phyloP scores from a whole-genome alignment of 2,888 invertebrate species.

The Eledona agricola region DNA sequence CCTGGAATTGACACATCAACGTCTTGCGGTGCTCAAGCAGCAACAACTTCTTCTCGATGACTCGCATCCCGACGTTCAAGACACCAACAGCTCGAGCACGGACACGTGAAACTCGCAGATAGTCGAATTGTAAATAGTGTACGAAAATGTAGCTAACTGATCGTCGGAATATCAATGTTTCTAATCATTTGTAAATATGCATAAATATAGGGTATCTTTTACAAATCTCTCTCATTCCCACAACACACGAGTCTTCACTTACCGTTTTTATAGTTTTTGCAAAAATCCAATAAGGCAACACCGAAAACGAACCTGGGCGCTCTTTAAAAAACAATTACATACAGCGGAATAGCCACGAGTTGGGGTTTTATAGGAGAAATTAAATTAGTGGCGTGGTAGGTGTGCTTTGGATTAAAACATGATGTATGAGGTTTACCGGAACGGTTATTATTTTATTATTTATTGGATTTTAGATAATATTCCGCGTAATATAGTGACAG shows the following conservation, averaged over 20 bases:
- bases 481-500: constrained; percentile 16
- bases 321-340: constrained; percentile 25
- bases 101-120: constrained; percentile 54
- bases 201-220: too few relatives aligned
- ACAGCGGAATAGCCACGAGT: constrained; percentile 12
- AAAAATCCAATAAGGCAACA: constrained; percentile 11
- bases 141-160: constrained; percentile 26
- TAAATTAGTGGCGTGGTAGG: constrained; percentile 20
- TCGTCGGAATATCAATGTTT: too few relatives aligned
- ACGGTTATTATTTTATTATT: constrained; percentile 32
- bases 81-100: constrained; percentile 60
- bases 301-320: constrained; percentile 2
- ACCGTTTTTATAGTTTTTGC: background rate
- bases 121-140: constrained; percentile 17
- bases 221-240: too few relatives aligned
- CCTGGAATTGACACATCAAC: constrained; percentile 88
- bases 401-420: constrained; percentile 24
- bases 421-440: constrained; percentile 24
- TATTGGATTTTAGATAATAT: constrained; percentile 30
- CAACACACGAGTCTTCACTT: too few relatives aligned
- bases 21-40: constrained; percentile 72
- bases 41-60: constrained; percentile 64
- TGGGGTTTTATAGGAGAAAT: constrained; percentile 30
- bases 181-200: too few relatives aligned
- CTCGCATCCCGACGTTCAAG: constrained; percentile 63